phyloP scores from a whole-genome alignment of 2,888 invertebrate species.

The Mylabris sibirica region DNA sequence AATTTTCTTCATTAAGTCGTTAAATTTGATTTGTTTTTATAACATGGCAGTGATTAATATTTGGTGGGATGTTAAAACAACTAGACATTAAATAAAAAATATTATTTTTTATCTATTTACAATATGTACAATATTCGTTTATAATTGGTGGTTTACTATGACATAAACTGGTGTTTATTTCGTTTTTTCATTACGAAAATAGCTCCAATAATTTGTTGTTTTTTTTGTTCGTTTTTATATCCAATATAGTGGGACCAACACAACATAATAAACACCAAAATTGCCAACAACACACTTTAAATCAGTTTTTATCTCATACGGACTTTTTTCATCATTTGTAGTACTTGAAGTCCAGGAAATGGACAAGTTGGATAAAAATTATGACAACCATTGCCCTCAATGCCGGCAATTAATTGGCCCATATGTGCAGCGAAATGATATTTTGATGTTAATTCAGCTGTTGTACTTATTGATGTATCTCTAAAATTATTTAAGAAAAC shows the following conservation, averaged over 20 bases:
- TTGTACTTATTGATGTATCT: slow-evolving; percentile 69
- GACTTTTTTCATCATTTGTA: slow-evolving; percentile 71
- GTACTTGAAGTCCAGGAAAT: slow-evolving; percentile 68
- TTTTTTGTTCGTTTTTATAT: slow-evolving; percentile 1
- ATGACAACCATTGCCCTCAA: slow-evolving; percentile 73
- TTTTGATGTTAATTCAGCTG: slow-evolving; percentile 70
- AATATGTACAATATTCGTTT: slow-evolving; percentile 26
- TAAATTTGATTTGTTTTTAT: slow-evolving; percentile 13
- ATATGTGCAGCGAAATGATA: slow-evolving; percentile 74
- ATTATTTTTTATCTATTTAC: slow-evolving; percentile 21
- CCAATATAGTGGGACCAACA: slow-evolving; percentile 12
- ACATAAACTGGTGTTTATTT: not conserved
- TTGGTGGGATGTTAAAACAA: slow-evolving; percentile 6
- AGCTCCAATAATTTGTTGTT: not conserved
- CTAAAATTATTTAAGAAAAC: slow-evolving; percentile 56
- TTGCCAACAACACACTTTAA: not conserved
- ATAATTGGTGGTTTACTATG: slow-evolving; percentile 3
- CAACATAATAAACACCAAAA: slow-evolving; percentile 16
- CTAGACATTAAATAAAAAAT: slow-evolving; percentile 9
- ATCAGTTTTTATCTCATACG: slow-evolving; percentile 55
- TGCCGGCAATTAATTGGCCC: slow-evolving; percentile 71
- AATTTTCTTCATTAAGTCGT: slow-evolving; percentile 12
- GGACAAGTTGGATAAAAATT: slow-evolving; percentile 73
- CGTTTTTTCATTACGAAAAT: slow-evolving; percentile 8
- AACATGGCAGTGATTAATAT: slow-evolving; percentile 11